Evolutionary conservation across 2,113 vertebrate species (phyloP).

Genomic region (Cricetomys ansorgei): DNA sequence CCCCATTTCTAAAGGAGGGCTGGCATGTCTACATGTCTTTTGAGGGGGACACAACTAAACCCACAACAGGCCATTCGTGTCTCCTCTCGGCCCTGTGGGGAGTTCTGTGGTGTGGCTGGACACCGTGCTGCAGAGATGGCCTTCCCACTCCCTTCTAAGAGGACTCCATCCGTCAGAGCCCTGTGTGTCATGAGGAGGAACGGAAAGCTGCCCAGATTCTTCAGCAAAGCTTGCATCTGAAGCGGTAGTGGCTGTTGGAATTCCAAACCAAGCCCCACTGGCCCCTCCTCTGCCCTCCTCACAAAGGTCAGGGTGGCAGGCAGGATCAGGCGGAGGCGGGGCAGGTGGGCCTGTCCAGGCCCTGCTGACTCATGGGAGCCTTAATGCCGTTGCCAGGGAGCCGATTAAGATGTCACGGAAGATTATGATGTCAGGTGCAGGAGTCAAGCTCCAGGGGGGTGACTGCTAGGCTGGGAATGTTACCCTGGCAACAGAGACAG

Average conservation of each 20-base stretch:
- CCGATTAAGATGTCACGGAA: slow-evolving; percentile 74
- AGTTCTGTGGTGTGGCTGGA: background rate
- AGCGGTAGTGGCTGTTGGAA: background rate
- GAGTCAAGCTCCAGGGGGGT: slow-evolving; percentile 69
- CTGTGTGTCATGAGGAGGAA: background rate
- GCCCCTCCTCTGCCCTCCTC: background rate
- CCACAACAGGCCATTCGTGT: fast-evolving
- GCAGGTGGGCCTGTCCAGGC: background rate
- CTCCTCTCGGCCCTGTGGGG: background rate
- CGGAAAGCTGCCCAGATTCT: background rate
- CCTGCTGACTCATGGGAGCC: slow-evolving; percentile 40
- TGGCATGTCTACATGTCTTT: background rate
- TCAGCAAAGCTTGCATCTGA: background rate
- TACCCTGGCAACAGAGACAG: slow-evolving; percentile 52
- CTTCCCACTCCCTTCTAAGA: fast-evolving
- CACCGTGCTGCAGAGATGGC: background rate
- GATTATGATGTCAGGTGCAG: slow-evolving; percentile 73
- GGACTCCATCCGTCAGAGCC: background rate
- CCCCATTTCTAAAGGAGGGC: background rate
- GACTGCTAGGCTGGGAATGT: slow-evolving; percentile 33
- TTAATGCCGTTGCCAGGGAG: slow-evolving; percentile 66
- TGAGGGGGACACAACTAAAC: fast-evolving
- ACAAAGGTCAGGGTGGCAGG: background rate
- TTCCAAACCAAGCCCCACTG: fast-evolving
- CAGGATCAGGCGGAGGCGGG: background rate